Evolutionary conservation across 2,888 invertebrate species (phyloP), one percentile per base, ranked within the genome.

Genomic region (Didymodactylos carnosus): DNA sequence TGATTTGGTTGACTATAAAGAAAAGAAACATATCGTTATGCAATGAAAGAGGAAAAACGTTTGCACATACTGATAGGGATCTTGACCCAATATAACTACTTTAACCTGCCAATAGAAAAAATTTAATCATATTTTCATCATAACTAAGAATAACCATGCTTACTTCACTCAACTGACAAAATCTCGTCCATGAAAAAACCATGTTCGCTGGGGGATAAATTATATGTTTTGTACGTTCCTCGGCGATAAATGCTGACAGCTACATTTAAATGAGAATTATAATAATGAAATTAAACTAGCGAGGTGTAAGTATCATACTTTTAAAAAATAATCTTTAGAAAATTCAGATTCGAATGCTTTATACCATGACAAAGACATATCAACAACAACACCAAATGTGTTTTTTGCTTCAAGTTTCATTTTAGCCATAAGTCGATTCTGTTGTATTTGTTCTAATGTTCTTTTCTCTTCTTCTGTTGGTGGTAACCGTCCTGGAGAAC

Each of bases 51-150:
- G n/a, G n/a, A n/a, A n/a, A n/a, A n/a, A n/a, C n/a, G n/a, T n/a
- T n/a, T n/a, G n/a, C n/a, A n/a, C n/a, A n/a, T n/a, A n/a, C n/a
- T 70, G 70, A 39, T 70, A 70, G 39, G 70, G 70, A 70, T 70
- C 70, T 70, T 70, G 70, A 35, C 70, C 70, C 10, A 70, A 25
- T 13, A 70, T 70, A 40, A 70, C 70, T 35, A 70, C 70, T 41
- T 70, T 70, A 16, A 70, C 62, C 35, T 35, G 19, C n/a, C n/a
- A n/a, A n/a, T n/a, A n/a, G n/a, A n/a, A n/a, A n/a, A n/a, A n/a
- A n/a, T n/a, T n/a, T n/a, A n/a, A n/a, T n/a, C n/a, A n/a, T n/a
- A n/a, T n/a, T n/a, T n/a, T n/a, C n/a, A n/a, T n/a, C n/a, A n/a
- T n/a, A n/a, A n/a, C n/a, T n/a, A n/a, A n/a, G n/a, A n/a, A n/a